Percentiles rank a stretch among this genome's conserved stretches.
Evolutionary conservation across 2,888 invertebrate genomes (phyloP).

Genomic region (Machimus rusticus): DNA sequence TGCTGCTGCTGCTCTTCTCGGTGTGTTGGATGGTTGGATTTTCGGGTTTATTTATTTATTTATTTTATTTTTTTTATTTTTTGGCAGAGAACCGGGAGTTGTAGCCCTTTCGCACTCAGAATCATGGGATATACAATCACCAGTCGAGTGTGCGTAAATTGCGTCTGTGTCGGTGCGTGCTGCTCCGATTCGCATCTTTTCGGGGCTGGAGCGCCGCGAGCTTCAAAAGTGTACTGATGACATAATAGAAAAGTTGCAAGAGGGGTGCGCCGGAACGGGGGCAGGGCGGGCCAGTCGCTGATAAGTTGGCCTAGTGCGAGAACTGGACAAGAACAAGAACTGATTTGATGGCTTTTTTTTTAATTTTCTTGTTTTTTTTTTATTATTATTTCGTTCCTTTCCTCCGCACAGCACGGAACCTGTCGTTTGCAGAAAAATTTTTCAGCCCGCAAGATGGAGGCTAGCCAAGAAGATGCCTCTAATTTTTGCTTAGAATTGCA

Average conservation of each 20-base stretch:
- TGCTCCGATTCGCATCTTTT: not conserved
- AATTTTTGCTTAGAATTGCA: not conserved
- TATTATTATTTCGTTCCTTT: not conserved
- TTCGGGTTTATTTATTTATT: not conserved
- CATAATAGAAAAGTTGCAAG: not conserved
- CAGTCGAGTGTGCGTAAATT: not conserved
- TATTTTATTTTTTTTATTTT: not conserved
- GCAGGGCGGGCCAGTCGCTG: not conserved
- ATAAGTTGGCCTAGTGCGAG: not conserved
- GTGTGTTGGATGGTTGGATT: not conserved
- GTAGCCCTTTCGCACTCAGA: conserved; percentile 22
- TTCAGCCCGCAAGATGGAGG: not conserved
- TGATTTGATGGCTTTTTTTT: not conserved
- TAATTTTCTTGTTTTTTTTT: not conserved
- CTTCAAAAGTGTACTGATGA: not conserved
- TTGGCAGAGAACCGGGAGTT: not conserved
- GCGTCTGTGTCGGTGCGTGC: not conserved
- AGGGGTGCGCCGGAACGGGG: not conserved
- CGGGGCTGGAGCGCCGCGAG: not conserved
- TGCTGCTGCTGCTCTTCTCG: not conserved
- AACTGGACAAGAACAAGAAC: not conserved
- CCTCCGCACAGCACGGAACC: not conserved
- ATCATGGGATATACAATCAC: not conserved
- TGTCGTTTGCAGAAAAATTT: not conserved
- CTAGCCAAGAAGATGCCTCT: not conserved